Base-by-base conservation (phyloP, 2,113 vertebrate genomes). In the Scomber colias region DNA sequence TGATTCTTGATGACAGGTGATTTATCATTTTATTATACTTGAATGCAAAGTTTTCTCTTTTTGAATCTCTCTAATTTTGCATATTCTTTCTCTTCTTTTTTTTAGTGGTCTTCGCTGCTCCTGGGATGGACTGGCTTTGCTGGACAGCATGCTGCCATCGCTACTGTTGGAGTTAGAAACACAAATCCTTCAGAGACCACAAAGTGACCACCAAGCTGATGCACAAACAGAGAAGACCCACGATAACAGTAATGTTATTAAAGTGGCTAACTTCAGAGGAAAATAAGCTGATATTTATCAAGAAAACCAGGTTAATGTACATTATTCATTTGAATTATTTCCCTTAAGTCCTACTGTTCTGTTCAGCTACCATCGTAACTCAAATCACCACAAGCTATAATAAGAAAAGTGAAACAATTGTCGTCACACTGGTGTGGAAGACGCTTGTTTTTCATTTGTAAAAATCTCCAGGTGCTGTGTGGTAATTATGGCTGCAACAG, bases 51-150 rank as follows among this genome's bases (percentile, higher is more conserved):
- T 31, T 73, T 54, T 14, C n/a, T 17, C 9, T 71, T 40, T 67
- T 48, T 19, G 1, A 67, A 13, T n/a, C 5, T 61, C 16, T n/a
- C 0, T 12, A 2, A 14, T 45, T 24, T 45, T 0, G 56, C n/a
- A 17, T 51, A 13, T 61, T 56, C 5, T 59, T 66, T 21, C 21
- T 21, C 21, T 21, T 21, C 21, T 85, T 67, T 24, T 3, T 19
- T 63, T 40, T 51, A 98, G 97, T 3, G 96, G 97, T 15, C 91
- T 99, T 56, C 95, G 96, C 12, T 98, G 97, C 89, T 95, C 96
- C 5, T 94, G 95, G 96, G 85, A 94, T 0, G 97, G 97, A 1
- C 93, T 99, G 83, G 94, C 95, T 2, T 83, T 99, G 77, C 86
- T 98, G 83, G 98, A 99, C 92, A 95, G 96, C 35, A 85, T 99